These are phyloP conservation scores for Varroa destructor DNA, from an alignment of 1,140 invertebrate genomes.

Conservation along the genomic window DNA sequence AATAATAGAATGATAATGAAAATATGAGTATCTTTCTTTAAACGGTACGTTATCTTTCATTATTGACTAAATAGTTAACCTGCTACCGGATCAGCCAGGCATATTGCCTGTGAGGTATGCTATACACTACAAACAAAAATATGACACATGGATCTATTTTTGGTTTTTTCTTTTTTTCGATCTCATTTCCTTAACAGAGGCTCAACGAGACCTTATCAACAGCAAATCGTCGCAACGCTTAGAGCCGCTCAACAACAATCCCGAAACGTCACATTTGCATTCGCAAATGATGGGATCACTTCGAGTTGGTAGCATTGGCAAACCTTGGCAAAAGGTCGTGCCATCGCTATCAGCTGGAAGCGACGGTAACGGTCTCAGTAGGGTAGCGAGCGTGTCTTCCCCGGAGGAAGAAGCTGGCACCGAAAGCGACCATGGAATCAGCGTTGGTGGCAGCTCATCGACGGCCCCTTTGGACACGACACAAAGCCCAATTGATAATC, in stretches of 20 bases:
- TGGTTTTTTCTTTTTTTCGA: too few species aligned
- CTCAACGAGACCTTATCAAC: slow-evolving; percentile 14
- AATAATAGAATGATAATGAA: too few species aligned
- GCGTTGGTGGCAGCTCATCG: slow-evolving; percentile 10
- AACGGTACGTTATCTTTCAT: too few species aligned
- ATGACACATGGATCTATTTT: too few species aligned
- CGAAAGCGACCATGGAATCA: neutral
- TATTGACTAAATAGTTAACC: too few species aligned
- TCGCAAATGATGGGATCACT: neutral
- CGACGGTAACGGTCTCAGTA: slow-evolving; percentile 19
- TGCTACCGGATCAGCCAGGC: too few species aligned
- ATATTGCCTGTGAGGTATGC: too few species aligned
- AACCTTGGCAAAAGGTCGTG: slow-evolving; percentile 23
- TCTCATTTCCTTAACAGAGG: neutral
- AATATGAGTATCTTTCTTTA: too few species aligned
- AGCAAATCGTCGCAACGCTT: slow-evolving; percentile 4
- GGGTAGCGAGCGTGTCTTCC: neutral
- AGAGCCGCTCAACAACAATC: slow-evolving; percentile 9
- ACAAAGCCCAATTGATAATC: slow-evolving; percentile 21
- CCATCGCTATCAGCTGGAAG: slow-evolving; percentile 14
- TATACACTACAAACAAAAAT: too few species aligned
- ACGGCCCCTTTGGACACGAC: neutral
- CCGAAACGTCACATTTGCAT: too few species aligned
- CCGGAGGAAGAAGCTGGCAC: neutral
- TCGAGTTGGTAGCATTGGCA: neutral